Evolutionary conservation across 35 echinoderm and acorn worm species (phyloP), one percentile per base, ranked within the genome.

Genomic region (Chiridota heheva): DNA sequence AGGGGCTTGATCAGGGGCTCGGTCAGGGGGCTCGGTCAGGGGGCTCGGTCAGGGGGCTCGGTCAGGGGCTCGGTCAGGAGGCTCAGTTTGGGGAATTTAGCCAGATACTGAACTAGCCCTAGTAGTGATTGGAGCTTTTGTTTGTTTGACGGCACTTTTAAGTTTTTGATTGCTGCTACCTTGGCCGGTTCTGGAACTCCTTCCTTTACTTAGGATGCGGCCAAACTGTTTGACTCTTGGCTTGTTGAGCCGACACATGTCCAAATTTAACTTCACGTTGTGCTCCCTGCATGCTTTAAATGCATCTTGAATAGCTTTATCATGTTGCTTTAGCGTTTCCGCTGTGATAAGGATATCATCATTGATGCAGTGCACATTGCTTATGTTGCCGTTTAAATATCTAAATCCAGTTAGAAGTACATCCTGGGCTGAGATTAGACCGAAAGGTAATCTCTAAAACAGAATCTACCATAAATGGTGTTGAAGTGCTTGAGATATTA

Each of bases 321-420:
- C 63, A 70, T 84, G 81, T 12, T 84, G 44, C 65, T 84, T 26
- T 32, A 38, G 40, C 2, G 41, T 49, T 84, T 70, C 63, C n/a
- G 67, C 67, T 20, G 81, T 67, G 32, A 84, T 84, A 47, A 84
- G 63, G 5, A 84, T 84, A 37, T 71, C 67, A 58, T 84, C 81
- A 34, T 84, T 84, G 18, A 84, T 84, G 44, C 81, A 84, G 34
- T 47, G 69, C 12, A 58, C n/a, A 69, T 66, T 66, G 59, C 38
- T 24, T 24, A 44, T 82, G 17, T 57, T 70, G 5, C 81, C 63
- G 5, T 53, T 53, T 12, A 84, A 13, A 46, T 33, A 69, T 84
- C 40, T 34, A 84, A 15, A 33, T 84, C 64, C 2, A 69, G 60
- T 42, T 84, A 34, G 45, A 83, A 83, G 20, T n/a, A 83, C 49